Evolutionary conservation across 2,113 vertebrate genomes (phyloP).

Genomic region (Hippopotamus amphibius): DNA sequence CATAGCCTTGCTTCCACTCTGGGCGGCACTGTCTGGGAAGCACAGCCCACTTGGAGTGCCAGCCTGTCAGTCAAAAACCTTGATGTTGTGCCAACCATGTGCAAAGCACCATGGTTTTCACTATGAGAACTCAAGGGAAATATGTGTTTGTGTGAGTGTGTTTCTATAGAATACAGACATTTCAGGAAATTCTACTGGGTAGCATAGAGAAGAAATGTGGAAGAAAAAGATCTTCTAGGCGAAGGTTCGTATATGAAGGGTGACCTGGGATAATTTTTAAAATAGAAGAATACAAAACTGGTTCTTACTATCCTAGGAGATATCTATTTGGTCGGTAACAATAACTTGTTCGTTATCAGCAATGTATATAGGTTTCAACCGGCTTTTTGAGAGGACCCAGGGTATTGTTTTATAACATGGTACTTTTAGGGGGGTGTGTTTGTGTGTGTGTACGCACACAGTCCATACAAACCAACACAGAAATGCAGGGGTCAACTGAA

Average conservation of each 20-base stretch:
- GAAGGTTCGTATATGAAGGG: neutral
- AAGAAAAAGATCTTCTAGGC: neutral
- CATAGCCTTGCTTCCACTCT: neutral
- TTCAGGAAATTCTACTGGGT: neutral
- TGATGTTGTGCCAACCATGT: neutral
- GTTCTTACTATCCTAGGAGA: neutral
- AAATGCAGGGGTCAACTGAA: neutral
- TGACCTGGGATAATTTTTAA: neutral
- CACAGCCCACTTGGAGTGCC: neutral
- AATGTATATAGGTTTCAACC: neutral
- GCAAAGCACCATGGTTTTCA: neutral
- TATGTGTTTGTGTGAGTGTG: neutral
- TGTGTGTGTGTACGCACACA: neutral
- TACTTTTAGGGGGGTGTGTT: neutral
- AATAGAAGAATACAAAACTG: neutral
- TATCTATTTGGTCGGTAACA: neutral
- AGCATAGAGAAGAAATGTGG: neutral
- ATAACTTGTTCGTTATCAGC: neutral
- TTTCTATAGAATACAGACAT: neutral
- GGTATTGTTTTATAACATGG: neutral
- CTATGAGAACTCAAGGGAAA: neutral
- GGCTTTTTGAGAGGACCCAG: neutral
- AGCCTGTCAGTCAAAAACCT: neutral
- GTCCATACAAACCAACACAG: neutral
- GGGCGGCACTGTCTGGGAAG: neutral